A percentile compares a stretch with the other conserved stretches of the same genome.
phyloP scores from a whole-genome alignment of 2,888 invertebrate species.

The Criorhina ranunculi region DNA sequence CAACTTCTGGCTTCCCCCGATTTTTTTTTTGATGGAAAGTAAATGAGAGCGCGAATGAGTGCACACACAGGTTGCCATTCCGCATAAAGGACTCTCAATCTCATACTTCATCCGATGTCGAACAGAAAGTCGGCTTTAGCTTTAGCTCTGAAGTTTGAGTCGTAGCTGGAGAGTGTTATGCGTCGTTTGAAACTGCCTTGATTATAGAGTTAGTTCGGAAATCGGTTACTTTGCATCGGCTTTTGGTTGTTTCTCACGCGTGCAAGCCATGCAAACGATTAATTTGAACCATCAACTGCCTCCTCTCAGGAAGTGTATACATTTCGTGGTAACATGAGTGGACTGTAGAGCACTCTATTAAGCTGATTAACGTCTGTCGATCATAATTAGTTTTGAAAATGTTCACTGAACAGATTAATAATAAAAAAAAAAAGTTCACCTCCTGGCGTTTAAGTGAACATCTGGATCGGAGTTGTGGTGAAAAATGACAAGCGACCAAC shows the following conservation, averaged over 20 bases:
- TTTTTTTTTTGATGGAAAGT: conserved; percentile 30
- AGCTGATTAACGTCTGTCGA: conserved; percentile 70
- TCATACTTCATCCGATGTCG: neutral
- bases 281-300: conserved; percentile 2
- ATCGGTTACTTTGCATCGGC: conserved; percentile 33
- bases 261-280: conserved; percentile 28
- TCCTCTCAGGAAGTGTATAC: conserved; percentile 11
- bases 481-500: conserved; percentile 37
- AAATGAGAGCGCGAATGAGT: conserved; percentile 51
- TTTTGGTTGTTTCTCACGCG: conserved; percentile 44
- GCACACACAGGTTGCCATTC: conserved; percentile 58
- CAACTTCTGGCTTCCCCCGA: conserved; percentile 18
- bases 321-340: conserved; percentile 12
- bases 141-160: neutral
- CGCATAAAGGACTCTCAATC: conserved; percentile 47
- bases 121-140: conserved; percentile 8
- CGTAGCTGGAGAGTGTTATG: too few species aligned
- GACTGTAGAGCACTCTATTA: conserved; percentile 52
- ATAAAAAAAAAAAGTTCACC: conserved; percentile 44
- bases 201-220: conserved; percentile 44
- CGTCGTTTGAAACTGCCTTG: conserved; percentile 8
- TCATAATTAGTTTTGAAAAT: conserved; percentile 73
- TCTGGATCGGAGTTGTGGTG: conserved; percentile 38
- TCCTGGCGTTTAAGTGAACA: conserved; percentile 51
- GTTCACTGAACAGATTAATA: conserved; percentile 73